Base-by-base conservation (phyloP, 1,140 invertebrate species). In the Galleria mellonella region DNA sequence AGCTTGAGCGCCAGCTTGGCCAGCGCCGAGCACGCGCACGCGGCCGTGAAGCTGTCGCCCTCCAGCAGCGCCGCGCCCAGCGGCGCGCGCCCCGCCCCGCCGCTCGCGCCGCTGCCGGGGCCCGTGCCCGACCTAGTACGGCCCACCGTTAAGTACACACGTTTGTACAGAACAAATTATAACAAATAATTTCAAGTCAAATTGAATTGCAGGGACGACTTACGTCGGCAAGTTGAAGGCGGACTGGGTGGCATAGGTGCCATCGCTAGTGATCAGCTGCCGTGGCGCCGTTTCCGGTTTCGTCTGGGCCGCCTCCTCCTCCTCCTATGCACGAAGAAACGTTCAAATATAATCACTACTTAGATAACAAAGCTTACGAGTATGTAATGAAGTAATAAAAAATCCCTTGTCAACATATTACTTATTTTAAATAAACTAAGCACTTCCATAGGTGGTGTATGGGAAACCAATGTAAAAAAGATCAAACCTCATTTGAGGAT, bases 231-330 rank as follows among this genome's bases (percentile, higher is more conserved):
- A 88, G 71, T 94, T 98, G 77, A 99, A 98, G 38, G 96, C 97
- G 60, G 96, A 98, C 82, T 99, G 98, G 2, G 97, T 95, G 23
- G 97, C 98, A 81, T 99, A 99, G 3, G 98, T 99, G 32, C 98
- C 98, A 89, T 99, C 98, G 15, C 96, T 97, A 29, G 97, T 98
- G n/a, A 98, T 96, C 27, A 96, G 79, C 52, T 92, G 91, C 1
- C 83, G 63, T 9, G 69, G 62, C 9, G 65, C 55, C 6, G 56
- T 35, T 0, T 54, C 51, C 28, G 62, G 49, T 7, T 43, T 10
- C 28, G 51, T 55, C 9, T 64, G 47, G 0, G 69, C 57, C 5
- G 65, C 43, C 11, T 70, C 56, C 17, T 70, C 89, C 82, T 63
- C 51, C 48, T 61, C 9, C 6, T 12, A 52, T 8, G 51, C 13